Conservation (phyloP, 2,797 vertebrate genomes). For the Lepilemur ruficaudatus region DNA sequence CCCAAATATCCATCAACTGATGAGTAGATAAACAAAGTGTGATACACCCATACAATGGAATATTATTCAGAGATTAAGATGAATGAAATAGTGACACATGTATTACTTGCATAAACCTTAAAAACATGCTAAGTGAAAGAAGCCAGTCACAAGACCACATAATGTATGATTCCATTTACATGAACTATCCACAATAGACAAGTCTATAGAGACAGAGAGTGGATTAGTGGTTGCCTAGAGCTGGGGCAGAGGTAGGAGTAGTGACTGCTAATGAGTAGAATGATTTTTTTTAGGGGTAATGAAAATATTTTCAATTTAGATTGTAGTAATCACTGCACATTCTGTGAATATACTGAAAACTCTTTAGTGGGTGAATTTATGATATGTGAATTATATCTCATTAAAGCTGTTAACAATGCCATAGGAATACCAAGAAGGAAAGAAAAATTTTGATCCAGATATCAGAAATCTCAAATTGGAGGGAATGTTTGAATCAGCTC, state of each 20-base stretch:
- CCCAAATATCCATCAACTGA: not conserved
- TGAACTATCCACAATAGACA: not conserved
- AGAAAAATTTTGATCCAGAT: not conserved
- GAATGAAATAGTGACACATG: not conserved
- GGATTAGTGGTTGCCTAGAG: not conserved
- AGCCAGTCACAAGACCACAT: not conserved
- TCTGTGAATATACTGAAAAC: not conserved
- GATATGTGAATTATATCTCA: not conserved
- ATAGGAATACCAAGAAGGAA: not conserved
- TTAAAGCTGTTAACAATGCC: not conserved
- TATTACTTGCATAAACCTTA: not conserved
- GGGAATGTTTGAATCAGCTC: not conserved
- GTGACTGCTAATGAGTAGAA: not conserved
- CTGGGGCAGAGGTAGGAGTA: not conserved
- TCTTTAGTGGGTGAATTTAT: not conserved
- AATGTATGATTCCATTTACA: not conserved
- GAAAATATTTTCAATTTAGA: not conserved
- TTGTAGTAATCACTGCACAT: not conserved
- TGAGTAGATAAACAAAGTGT: not conserved
- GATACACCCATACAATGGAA: not conserved
- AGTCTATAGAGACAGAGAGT: not conserved
- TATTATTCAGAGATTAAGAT: not conserved
- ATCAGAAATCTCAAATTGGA: not conserved
- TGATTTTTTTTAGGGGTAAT: not conserved
- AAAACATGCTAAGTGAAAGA: not conserved